Conservation (phyloP, 2,888 invertebrate genomes). For the Tenthredo scrophulariae region DNA sequence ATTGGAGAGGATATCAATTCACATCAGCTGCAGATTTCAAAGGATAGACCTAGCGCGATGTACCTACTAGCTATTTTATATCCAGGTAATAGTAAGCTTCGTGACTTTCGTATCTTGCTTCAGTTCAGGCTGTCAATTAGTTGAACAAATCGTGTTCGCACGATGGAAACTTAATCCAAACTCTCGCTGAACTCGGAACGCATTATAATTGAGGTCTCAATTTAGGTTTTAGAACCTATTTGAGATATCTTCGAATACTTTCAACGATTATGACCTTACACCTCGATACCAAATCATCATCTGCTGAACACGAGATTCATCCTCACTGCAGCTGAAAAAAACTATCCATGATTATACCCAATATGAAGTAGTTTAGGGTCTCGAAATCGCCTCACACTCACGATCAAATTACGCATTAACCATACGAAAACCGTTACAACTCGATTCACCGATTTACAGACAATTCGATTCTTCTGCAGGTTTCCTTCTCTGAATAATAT, state of each 20-base stretch:
- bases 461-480: not conserved
- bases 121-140: slow-evolving; percentile 53
- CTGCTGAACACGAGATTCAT: not conserved
- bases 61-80: not conserved
- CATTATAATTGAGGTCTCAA: slow-evolving; percentile 48
- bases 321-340: not conserved
- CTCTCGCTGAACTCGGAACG: slow-evolving; percentile 41
- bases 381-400: not conserved
- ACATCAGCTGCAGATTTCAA: not conserved
- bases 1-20: not conserved
- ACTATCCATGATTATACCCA: not conserved
- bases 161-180: slow-evolving; percentile 59
- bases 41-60: not conserved
- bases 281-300: not conserved
- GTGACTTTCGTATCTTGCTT: slow-evolving; percentile 39
- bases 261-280: slow-evolving; percentile 17
- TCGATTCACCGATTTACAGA: not conserved
- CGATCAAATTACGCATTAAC: not conserved
- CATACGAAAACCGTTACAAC: not conserved
- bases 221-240: slow-evolving; percentile 21
- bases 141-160: slow-evolving; percentile 57
- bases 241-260: not conserved
- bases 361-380: slow-evolving; percentile 5
- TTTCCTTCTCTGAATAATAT: not conserved
- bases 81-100: slow-evolving; percentile 28